Percentiles rank a stretch among this genome's conserved stretches.
These are phyloP conservation scores for Falco rusticolus DNA, from an alignment of 2,797 vertebrate species.

Conservation along the genomic window DNA sequence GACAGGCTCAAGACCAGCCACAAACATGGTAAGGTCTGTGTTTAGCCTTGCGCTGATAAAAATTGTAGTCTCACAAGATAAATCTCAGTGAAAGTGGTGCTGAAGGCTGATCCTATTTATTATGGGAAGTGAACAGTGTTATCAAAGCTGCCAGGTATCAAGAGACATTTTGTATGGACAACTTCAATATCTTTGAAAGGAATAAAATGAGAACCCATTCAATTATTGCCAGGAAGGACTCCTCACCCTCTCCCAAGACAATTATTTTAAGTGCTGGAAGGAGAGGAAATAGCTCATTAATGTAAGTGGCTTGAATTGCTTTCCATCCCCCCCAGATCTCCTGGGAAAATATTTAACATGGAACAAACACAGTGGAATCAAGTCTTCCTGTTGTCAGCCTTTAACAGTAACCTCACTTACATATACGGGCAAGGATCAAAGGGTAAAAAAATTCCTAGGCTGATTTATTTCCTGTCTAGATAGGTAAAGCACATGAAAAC, in stretches of 20 bases:
- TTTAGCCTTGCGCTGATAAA: conserved; percentile 26
- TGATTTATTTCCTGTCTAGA: not conserved
- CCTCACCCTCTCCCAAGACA: not conserved
- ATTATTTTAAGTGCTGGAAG: conserved; percentile 20
- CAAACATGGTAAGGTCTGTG: not conserved
- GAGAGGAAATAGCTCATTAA: not conserved
- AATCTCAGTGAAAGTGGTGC: not conserved
- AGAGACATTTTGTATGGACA: not conserved
- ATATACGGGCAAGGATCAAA: not conserved
- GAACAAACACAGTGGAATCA: not conserved
- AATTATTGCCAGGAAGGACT: not conserved
- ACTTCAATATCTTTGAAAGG: not conserved
- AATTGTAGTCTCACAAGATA: not conserved
- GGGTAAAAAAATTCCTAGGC: not conserved
- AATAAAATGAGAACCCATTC: not conserved
- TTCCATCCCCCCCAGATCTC: not conserved
- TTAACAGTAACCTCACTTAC: not conserved
- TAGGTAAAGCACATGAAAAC: not conserved
- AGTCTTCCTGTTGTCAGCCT: not conserved
- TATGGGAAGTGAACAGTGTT: not conserved
- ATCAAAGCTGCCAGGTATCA: not conserved
- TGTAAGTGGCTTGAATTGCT: conserved; percentile 13
- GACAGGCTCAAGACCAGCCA: not conserved
- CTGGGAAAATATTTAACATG: not conserved
- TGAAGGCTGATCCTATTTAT: conserved; percentile 9